Base-by-base conservation (phyloP, 1,140 invertebrate species). In the Lasioglossum albipes region DNA sequence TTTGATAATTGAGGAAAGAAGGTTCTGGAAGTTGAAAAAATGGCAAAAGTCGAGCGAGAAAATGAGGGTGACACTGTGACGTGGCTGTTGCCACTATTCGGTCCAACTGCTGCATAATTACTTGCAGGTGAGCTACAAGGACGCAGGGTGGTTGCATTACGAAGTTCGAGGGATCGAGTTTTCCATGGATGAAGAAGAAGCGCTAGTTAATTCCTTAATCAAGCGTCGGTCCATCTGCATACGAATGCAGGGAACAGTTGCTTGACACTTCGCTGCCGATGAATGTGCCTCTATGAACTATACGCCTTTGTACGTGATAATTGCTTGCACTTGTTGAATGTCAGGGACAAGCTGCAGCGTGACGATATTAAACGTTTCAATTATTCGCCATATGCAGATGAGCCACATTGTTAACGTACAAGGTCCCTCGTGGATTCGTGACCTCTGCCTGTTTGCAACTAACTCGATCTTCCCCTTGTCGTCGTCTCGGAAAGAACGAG, bases 141-240 rank as follows among this genome's bases (percentile, higher is more conserved):
- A 36, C 36, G 36, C 36, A 36, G 36, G 36, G 36, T 5, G 36
- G 16, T 16, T 54, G 13, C 13, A n/a, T 12, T 42, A 10, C 20
- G 0, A 45, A 10, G 12, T 10, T 10, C 45, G 10, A 13, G 45
- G 10, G 9, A 49, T 49, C 45, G 45, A 49, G 13, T 49, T 49
- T 45, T 69, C 42, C 79, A 75, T 70, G 36, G 7, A 7, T 12
- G 7, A 73, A 75, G 49, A 54, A 71, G 77, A 75, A 79, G 22
- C 67, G 54, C 31, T 49, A 81, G 64, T 83, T 84, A 82, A 79
- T 85, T 80, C 79, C 83, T 65, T 78, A 85, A 87, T 84, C 79
- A 78, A 85, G 73, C 73, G 52, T 52, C 75, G 45, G 76, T 80
- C 73, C 79, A 87, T 85, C 81, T 84, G 79, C 84, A 83, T 85